Conservation (phyloP, 2,888 invertebrate species). For the Gnatocerus cornutus region DNA sequence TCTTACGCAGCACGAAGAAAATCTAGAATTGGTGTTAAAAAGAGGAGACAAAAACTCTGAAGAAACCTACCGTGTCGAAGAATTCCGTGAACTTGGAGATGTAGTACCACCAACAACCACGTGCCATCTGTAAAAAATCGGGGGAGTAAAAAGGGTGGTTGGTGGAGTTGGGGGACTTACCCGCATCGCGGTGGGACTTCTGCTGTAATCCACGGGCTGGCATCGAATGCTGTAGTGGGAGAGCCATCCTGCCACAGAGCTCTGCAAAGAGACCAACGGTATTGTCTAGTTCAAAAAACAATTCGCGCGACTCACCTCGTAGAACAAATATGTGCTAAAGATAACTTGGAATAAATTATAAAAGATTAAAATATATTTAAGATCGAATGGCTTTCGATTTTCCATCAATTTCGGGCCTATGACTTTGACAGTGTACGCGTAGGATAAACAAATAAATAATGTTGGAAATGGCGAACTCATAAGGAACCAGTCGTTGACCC, state of each 20-base stretch:
- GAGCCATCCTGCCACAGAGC: constrained; percentile 80
- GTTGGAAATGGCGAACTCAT: constrained; percentile 93
- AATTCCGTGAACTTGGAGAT: constrained; percentile 98
- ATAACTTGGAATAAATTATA: constrained; percentile 94
- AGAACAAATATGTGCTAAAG: constrained; percentile 93
- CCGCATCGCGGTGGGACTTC: constrained; percentile 78
- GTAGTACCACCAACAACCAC: constrained; percentile 97
- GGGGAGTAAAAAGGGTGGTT: not conserved
- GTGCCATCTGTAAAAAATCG: constrained; percentile 82
- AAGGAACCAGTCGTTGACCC: constrained; percentile 91
- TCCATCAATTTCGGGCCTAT: constrained; percentile 92
- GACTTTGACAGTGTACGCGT: constrained; percentile 87
- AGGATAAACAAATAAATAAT: constrained; percentile 85
- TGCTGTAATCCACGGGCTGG: constrained; percentile 87
- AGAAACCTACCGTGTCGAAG: constrained; percentile 88
- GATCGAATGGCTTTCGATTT: constrained; percentile 89
- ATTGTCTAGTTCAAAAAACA: not conserved
- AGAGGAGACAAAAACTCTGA: not conserved
- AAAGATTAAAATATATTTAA: constrained; percentile 84
- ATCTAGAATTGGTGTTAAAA: constrained; percentile 69
- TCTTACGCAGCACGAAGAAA: constrained; percentile 96
- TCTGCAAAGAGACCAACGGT: constrained; percentile 66
- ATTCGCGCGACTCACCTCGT: constrained; percentile 82
- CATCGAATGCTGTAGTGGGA: constrained; percentile 83
- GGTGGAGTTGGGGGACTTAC: constrained; percentile 72